These are phyloP conservation scores for Lycorma delicatula DNA, from an alignment of 1,140 invertebrate genomes.

Conservation along the genomic window DNA sequence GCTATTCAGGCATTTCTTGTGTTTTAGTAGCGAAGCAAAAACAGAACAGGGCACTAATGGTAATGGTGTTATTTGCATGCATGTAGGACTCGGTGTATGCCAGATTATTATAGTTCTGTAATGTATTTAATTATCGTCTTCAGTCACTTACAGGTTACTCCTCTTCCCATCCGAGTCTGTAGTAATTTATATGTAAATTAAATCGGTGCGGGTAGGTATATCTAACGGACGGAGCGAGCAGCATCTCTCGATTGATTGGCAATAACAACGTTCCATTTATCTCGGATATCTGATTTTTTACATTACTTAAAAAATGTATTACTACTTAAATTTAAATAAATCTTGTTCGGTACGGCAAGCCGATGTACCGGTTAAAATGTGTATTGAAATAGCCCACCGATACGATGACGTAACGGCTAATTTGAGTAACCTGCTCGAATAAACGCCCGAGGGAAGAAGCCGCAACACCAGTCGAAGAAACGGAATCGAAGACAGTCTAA, in stretches of 20 bases:
- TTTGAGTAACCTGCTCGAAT: too few relatives aligned
- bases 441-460: too few relatives aligned
- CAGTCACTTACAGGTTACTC: neutral
- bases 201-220: constrained; percentile 1
- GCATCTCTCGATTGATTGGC: constrained; percentile 4
- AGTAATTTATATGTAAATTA: constrained; percentile 4
- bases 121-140: constrained; percentile 5
- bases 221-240: neutral
- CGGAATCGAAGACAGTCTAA: too few relatives aligned
- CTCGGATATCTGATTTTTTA: neutral
- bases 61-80: constrained; percentile 5
- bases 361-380: too few relatives aligned
- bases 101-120: constrained; percentile 4
- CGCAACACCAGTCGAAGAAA: too few relatives aligned
- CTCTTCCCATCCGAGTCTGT: neutral
- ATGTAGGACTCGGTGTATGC: neutral
- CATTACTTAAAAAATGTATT: constrained; percentile 3
- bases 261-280: constrained; percentile 4
- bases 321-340: constrained; percentile 6
- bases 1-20: too few relatives aligned
- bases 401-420: too few relatives aligned
- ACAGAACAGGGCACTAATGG: neutral
- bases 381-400: too few relatives aligned
- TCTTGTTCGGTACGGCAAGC: constrained; percentile 1
- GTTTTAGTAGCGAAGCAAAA: too few relatives aligned